Conservation (phyloP, 92 coral and sea anemone genomes). For the Epizoanthus fatuus region DNA sequence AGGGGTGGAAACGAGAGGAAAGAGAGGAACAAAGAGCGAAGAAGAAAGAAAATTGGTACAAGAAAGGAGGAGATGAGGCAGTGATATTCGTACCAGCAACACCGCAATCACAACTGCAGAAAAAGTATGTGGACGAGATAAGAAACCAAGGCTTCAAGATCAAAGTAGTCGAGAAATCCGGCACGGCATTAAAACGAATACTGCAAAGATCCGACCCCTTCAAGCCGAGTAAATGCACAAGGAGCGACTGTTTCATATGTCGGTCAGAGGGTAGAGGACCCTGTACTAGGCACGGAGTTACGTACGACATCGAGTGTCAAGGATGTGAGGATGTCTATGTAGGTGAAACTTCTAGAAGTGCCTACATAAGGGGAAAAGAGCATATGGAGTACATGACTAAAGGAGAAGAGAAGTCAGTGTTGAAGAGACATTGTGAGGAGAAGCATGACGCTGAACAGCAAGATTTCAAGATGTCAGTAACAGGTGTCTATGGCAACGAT, state of each 20-base stretch:
- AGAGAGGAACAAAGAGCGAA: constrained; percentile 3
- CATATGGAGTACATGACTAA: constrained; percentile 4
- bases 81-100: constrained; percentile 47
- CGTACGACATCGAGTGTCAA: background rate
- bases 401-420: background rate
- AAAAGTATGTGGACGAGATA: background rate
- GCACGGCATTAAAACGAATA: background rate
- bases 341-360: too few species aligned
- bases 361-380: background rate
- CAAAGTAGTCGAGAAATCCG: background rate
- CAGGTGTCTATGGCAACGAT: too few species aligned
- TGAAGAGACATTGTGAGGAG: too few species aligned
- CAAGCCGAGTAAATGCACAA: background rate
- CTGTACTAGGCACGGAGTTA: background rate
- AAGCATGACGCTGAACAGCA: too few species aligned
- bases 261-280: background rate
- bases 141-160: background rate
- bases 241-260: background rate
- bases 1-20: constrained; percentile 33
- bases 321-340: too few species aligned
- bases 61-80: constrained; percentile 38
- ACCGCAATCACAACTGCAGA: constrained; percentile 33
- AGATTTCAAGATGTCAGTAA: too few species aligned
- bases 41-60: constrained; percentile 17
- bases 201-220: background rate